Evolutionary conservation across 2,113 vertebrate genomes (phyloP), one percentile per base, ranked within the genome.

Genomic region (Proterorhinus semilunaris): DNA sequence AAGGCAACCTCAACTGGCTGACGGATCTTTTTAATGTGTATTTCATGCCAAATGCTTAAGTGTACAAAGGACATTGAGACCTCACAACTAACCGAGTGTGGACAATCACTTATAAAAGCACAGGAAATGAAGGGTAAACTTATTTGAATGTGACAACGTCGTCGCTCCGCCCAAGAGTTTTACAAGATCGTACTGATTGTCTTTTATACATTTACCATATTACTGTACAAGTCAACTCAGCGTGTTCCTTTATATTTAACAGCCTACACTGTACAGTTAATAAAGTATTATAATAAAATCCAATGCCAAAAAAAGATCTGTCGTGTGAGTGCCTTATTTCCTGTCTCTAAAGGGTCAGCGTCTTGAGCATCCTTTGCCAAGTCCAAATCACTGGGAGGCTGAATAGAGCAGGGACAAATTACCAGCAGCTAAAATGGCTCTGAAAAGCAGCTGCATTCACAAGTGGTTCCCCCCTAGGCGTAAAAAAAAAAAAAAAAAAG

Each of bases 231-330:
- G 85, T 89, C 63, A 74, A 83, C 72, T 87, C 83, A 83, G 83
- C 86, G 89, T 84, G 75, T 84, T 81, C 84, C 79, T 91, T 84
- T 90, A 84, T 85, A 90, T 91, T 84, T 78, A 88, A 83, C 83
- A 89, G 85, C 76, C 79, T 76, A 82, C 74, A 78, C 66, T 74
- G 79, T 90, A 89, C 84, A 83, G 75, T 86, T 85, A 80, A 79
- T 75, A 78, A 75, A 83, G n/a, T 89, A 90, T 91, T 91, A 81
- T 86, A 92, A 93, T 93, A 93, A 93, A 93, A 92, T 76, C 80
- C 72, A 73, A 84, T 76, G 65, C 69, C 62, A 75, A 86, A 62
- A 55, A 81, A 75, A 7, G 0, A 55, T 63, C 5, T 36, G 27
- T 0, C 51, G 62, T 74, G 5, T 1, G 17, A 0, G 76, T 65